Evolutionary conservation across 53 echinoderm and acorn worm species (phyloP).

Genomic region (Holothuria scabra): DNA sequence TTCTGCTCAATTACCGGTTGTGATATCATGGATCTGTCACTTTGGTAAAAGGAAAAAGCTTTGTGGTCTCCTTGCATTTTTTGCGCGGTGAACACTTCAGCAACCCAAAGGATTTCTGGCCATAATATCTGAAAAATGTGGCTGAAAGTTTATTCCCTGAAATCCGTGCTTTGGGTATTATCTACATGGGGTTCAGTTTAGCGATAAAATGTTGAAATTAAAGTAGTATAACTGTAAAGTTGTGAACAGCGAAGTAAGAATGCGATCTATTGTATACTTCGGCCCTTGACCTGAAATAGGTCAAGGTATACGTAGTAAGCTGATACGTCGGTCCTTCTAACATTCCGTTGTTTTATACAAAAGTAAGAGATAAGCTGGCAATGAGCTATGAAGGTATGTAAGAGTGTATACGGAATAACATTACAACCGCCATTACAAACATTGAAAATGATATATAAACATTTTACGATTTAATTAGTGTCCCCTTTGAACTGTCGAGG

Average conservation of each 20-base stretch:
- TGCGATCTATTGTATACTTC: background rate
- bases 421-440: background rate
- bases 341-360: background rate
- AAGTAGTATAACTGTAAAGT: too few relatives aligned
- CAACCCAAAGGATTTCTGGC: too few relatives aligned
- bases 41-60: too few relatives aligned
- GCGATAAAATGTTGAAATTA: slow-evolving; percentile 19
- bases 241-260: background rate
- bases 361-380: background rate
- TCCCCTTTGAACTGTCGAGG: background rate
- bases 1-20: too few relatives aligned
- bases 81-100: too few relatives aligned
- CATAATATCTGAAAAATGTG: too few relatives aligned
- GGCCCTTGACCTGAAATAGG: slow-evolving; percentile 20
- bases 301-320: slow-evolving; percentile 6
- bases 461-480: slow-evolving; percentile 31
- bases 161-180: too few relatives aligned
- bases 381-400: too few relatives aligned
- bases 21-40: too few relatives aligned
- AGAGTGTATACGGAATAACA: background rate
- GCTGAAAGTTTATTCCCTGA: too few relatives aligned
- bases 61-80: too few relatives aligned
- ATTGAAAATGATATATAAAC: background rate
- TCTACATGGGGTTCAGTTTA: too few relatives aligned
- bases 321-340: background rate